These are phyloP conservation scores for Centropus unirufus DNA, from an alignment of 2,113 vertebrate species.

Conservation along the genomic window DNA sequence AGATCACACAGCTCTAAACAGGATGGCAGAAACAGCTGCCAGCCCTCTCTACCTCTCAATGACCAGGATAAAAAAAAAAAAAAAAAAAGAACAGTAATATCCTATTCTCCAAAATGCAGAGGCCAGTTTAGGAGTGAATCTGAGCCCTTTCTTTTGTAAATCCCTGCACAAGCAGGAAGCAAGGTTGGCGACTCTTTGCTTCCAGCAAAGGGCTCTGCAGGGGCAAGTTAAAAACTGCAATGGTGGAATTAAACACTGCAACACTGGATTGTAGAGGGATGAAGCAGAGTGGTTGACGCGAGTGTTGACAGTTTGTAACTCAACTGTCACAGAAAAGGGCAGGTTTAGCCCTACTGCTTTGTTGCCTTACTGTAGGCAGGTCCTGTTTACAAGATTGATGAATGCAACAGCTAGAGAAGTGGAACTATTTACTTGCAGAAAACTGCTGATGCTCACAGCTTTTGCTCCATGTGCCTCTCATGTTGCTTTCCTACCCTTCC, in stretches of 20 bases:
- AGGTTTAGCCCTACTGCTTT: slow-evolving; percentile 10
- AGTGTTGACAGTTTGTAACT: neutral
- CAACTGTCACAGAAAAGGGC: neutral
- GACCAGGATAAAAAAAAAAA: neutral
- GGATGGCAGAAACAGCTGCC: neutral
- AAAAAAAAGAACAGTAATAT: neutral
- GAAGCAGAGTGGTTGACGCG: neutral
- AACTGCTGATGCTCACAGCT: slow-evolving; percentile 68
- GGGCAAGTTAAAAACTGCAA: neutral
- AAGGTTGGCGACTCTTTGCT: neutral
- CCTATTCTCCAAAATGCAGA: neutral
- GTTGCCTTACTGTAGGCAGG: neutral
- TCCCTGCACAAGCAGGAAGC: neutral
- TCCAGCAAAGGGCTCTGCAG: neutral
- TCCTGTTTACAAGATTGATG: slow-evolving; percentile 32
- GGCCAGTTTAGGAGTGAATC: neutral
- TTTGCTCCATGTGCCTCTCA: slow-evolving; percentile 51
- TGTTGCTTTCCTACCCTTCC: slow-evolving; percentile 54
- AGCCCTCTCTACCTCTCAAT: neutral
- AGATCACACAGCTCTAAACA: neutral
- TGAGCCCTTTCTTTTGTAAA: neutral
- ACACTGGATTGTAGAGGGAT: neutral
- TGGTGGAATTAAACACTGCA: neutral
- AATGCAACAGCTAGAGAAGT: slow-evolving; percentile 43
- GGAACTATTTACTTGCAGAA: slow-evolving; percentile 56